Percentiles rank a stretch among this genome's conserved stretches.
These are phyloP conservation scores for Esox masquinongy DNA, from an alignment of 2,797 vertebrate species.

Conservation along the genomic window DNA sequence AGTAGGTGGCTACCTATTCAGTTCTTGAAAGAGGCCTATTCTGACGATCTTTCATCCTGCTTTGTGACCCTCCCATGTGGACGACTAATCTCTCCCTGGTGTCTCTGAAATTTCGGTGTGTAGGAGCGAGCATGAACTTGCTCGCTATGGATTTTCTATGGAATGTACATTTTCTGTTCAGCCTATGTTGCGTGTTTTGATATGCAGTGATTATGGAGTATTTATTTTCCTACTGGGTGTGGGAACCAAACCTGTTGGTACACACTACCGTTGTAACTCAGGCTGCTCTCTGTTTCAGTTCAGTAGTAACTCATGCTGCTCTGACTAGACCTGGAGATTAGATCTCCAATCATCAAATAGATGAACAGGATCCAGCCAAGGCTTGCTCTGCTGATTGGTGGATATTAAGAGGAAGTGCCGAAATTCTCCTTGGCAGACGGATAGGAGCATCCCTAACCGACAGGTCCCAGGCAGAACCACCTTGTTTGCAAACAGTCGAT, in stretches of 20 bases:
- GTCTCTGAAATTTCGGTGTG: constrained; percentile 71
- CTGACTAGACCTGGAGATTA: constrained; percentile 28
- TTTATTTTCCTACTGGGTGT: constrained; percentile 79
- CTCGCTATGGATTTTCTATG: constrained; percentile 78
- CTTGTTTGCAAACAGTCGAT: not conserved
- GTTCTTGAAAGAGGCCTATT: constrained; percentile 64
- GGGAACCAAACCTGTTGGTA: constrained; percentile 79
- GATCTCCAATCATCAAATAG: constrained; percentile 42
- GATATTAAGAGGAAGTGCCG: constrained; percentile 14
- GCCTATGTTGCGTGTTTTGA: constrained; percentile 73
- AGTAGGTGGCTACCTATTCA: constrained; percentile 41
- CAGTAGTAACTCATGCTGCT: constrained; percentile 54
- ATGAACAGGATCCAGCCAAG: constrained; percentile 23
- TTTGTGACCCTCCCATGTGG: constrained; percentile 67
- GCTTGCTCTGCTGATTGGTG: constrained; percentile 30
- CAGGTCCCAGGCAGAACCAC: not conserved
- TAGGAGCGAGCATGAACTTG: constrained; percentile 73
- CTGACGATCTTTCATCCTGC: constrained; percentile 66
- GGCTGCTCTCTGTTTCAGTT: constrained; percentile 36
- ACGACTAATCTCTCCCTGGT: constrained; percentile 69
- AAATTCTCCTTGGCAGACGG: constrained; percentile 12
- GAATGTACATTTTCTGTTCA: constrained; percentile 76
- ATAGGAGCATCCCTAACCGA: constrained; percentile 4
- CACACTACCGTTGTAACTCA: constrained; percentile 60
- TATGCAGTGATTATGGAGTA: constrained; percentile 75